Conservation (phyloP, 2,888 invertebrate genomes). For the Orchestes rusci region DNA sequence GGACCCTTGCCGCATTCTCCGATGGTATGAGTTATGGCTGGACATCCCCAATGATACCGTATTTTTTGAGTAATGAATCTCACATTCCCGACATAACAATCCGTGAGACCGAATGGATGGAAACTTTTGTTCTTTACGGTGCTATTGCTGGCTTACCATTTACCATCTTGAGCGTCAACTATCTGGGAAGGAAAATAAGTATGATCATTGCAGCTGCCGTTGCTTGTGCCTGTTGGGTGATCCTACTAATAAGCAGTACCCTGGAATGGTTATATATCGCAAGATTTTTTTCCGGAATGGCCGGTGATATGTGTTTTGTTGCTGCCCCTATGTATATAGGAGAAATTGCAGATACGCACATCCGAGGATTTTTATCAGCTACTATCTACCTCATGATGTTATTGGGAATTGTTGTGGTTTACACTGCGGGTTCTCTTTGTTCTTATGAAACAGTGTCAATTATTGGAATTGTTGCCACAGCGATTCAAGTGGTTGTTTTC, state of each 20-base stretch:
- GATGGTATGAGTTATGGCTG: too few relatives aligned
- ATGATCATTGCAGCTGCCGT: constrained; percentile 33
- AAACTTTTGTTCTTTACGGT: constrained; percentile 29
- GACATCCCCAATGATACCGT: too few relatives aligned
- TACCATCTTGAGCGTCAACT: constrained; percentile 31
- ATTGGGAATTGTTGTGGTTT: too few relatives aligned
- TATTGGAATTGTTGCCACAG: constrained; percentile 25
- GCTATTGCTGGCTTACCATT: constrained; percentile 30
- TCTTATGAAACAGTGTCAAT: constrained; percentile 28
- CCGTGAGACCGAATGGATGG: constrained; percentile 29
- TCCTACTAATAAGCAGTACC: constrained; percentile 32
- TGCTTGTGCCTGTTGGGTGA: constrained; percentile 35
- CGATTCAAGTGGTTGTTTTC: constrained; percentile 33
- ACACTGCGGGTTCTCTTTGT: constrained; percentile 36
- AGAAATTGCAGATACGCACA: too few relatives aligned
- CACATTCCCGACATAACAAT: too few relatives aligned
- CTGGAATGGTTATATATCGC: constrained; percentile 32
- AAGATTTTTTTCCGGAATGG: too few relatives aligned
- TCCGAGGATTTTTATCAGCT: too few relatives aligned
- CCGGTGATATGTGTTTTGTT: too few relatives aligned
- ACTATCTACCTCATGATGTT: too few relatives aligned
- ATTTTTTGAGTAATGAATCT: too few relatives aligned
- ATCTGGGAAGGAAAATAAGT: constrained; percentile 34
- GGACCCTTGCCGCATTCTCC: too few relatives aligned
- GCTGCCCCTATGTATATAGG: too few relatives aligned